These are phyloP conservation scores for Petrocephalus sullivani DNA, from an alignment of 2,797 vertebrate species.

Conservation along the genomic window DNA sequence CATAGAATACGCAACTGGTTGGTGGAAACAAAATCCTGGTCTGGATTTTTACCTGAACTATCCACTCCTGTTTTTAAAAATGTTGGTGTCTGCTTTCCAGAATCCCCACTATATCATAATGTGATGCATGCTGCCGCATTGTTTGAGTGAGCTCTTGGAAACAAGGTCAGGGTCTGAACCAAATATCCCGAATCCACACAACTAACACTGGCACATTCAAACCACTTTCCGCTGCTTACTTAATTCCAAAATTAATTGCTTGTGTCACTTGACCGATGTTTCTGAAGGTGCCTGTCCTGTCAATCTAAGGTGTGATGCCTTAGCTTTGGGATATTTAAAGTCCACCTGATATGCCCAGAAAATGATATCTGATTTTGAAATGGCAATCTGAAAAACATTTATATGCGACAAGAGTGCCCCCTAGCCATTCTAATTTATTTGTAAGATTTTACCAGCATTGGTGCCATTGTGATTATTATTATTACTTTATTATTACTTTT, in stretches of 20 bases:
- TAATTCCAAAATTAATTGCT: not conserved
- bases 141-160: not conserved
- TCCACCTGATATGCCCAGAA: not conserved
- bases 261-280: not conserved
- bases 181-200: not conserved
- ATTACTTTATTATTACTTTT: not conserved
- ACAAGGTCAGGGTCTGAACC: not conserved
- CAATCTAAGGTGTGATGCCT: not conserved
- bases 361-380: not conserved
- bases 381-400: not conserved
- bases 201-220: not conserved
- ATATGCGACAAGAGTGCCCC: conserved; percentile 27
- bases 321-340: not conserved
- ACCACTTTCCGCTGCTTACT: conserved; percentile 32
- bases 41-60: not conserved
- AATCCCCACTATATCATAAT: not conserved
- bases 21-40: not conserved
- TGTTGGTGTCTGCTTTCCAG: not conserved
- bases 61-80: not conserved
- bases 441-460: not conserved
- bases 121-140: not conserved
- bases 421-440: not conserved
- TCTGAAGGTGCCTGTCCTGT: not conserved
- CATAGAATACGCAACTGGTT: not conserved
- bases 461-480: not conserved